These are phyloP conservation scores for Oeneis ivallda DNA, from an alignment of 2,888 invertebrate species.

Conservation along the genomic window DNA sequence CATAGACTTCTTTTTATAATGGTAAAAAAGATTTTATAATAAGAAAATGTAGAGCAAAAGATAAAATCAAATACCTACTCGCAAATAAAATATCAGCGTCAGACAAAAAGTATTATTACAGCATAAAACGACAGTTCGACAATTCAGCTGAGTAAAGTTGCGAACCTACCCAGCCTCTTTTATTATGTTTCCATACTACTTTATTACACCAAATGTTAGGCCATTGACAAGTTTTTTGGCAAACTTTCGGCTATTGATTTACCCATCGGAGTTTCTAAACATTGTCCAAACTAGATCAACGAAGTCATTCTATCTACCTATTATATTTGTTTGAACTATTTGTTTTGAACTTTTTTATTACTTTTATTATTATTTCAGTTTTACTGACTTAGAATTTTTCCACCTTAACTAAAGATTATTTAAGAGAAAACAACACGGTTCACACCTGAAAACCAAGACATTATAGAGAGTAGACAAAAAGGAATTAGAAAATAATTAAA, in stretches of 20 bases:
- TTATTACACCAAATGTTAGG: conserved; percentile 37
- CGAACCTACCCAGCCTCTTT: conserved; percentile 55
- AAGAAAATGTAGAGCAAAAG: background rate
- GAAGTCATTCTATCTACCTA: background rate
- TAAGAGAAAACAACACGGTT: no score
- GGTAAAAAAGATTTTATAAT: background rate
- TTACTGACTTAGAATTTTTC: no score
- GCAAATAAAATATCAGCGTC: conserved; percentile 15
- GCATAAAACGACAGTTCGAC: conserved; percentile 49
- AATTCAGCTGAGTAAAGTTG: conserved; percentile 55
- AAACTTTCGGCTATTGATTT: conserved; percentile 24
- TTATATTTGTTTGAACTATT: background rate
- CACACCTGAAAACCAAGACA: no score
- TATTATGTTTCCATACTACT: conserved; percentile 57
- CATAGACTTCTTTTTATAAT: background rate
- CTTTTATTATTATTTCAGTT: no score
- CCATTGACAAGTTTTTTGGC: conserved; percentile 31
- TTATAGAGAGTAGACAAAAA: no score
- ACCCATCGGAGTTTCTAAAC: background rate
- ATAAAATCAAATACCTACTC: background rate
- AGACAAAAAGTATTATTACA: conserved; percentile 29
- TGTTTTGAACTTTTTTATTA: background rate
- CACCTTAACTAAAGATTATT: no score
- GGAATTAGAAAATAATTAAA: no score
- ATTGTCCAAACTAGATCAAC: conserved; percentile 7